Percentiles rank a stretch among this genome's conserved stretches.
Evolutionary conservation across 2,113 vertebrate genomes (phyloP).

Genomic region (Azemiops feae): DNA sequence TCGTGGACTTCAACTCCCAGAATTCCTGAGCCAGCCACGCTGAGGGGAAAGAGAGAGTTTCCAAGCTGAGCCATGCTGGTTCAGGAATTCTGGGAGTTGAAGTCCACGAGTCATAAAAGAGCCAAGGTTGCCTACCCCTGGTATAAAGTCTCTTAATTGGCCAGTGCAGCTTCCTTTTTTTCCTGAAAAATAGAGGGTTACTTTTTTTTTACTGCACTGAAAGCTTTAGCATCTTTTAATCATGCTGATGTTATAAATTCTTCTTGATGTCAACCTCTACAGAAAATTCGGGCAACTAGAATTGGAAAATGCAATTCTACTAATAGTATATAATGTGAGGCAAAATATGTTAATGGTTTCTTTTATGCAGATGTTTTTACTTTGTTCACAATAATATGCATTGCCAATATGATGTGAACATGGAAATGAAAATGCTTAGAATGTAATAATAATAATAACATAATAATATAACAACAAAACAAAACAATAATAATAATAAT

Average conservation of each 20-base stretch:
- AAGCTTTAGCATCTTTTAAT: neutral
- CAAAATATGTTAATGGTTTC: neutral
- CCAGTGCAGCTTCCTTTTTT: neutral
- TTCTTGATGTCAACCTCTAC: neutral
- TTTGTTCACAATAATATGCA: neutral
- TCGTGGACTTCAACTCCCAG: too few species aligned
- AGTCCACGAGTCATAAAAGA: too few species aligned
- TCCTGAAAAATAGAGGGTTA: neutral
- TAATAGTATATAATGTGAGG: too few species aligned
- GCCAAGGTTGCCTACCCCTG: too few species aligned
- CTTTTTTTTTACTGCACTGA: too few species aligned
- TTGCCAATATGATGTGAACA: constrained; percentile 1
- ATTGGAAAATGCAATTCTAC: neutral
- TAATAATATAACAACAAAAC: too few species aligned
- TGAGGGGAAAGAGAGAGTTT: too few species aligned
- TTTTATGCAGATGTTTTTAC: neutral
- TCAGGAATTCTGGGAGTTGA: too few species aligned
- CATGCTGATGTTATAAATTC: neutral
- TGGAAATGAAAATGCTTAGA: neutral
- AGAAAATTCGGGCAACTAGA: constrained; percentile 6
- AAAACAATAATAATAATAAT: too few species aligned
- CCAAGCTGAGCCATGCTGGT: too few species aligned
- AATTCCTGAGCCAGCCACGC: too few species aligned
- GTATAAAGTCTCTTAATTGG: neutral
- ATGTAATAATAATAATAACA: too few species aligned